Evolutionary conservation across 2,888 invertebrate species (phyloP), one percentile per base, ranked within the genome.

Genomic region (Beris morrisii): DNA sequence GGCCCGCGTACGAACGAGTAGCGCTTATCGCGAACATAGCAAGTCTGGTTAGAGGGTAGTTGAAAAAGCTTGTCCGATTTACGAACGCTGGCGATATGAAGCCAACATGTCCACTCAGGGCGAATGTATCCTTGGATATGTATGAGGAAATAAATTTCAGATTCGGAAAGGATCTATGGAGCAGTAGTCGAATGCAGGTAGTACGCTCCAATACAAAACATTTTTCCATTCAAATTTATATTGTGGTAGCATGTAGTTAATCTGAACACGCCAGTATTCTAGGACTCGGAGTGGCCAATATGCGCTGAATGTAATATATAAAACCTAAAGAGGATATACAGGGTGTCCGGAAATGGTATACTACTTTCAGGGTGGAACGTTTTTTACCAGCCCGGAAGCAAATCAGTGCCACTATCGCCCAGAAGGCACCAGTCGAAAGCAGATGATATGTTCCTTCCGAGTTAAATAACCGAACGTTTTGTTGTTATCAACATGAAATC

Each of bases 341-440:
- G 50, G 22, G 28, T 28, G 43, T 45, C 22, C 7, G 22, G 5
- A 50, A 59, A 28, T 43, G 52, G 15, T 52, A 38, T 2, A 15
- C 11, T 43, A 13, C 22, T 22, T 52, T 50, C 32, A 59, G 44
- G 28, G 46, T 38, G 38, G 38, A 46, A 22, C 7, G 28, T 43
- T 58, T 45, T 59, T 38, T 32, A 22, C 22, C 22, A 22, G 22
- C 13, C 43, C 32, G n/a, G 43, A 13, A 61, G 61, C 52, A 50
- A 61, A 61, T 61, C 61, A 61, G 5, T 38, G 5, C 15, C 32
- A 52, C 22, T 61, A 61, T 61, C 61, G 46, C 31, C 50, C 50
- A 7, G 6, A n/a, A 52, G 38, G 50, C 61, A 52, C n/a, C 13
- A 22, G 59, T 50, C 52, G 6, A 48, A 52, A 30, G n/a, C 28